Conservation (phyloP, 2,113 vertebrate genomes). For the Daboia siamensis region DNA sequence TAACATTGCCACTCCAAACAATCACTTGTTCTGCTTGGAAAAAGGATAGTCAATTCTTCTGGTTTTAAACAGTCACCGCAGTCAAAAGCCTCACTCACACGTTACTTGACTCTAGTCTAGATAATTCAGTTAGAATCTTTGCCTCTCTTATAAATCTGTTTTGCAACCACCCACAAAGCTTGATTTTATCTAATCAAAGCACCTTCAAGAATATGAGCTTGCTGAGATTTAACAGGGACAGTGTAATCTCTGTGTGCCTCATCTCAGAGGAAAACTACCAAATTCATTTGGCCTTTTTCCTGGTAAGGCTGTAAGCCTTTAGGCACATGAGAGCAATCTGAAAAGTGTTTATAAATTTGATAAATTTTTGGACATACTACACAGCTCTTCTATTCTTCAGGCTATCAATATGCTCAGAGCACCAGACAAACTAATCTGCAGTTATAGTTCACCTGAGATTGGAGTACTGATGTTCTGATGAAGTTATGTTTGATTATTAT, state of each 20-base stretch:
- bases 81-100: not conserved
- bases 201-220: not conserved
- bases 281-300: not conserved
- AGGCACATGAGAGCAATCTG: slow-evolving; percentile 18
- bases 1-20: not conserved
- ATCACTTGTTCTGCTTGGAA: not conserved
- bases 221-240: slow-evolving; percentile 15
- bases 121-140: not conserved
- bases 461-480: slow-evolving; percentile 42
- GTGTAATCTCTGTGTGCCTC: not conserved
- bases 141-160: not conserved
- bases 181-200: not conserved
- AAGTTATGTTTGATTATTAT: slow-evolving; percentile 2
- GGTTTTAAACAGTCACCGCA: not conserved
- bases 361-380: slow-evolving; percentile 28
- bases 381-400: slow-evolving; percentile 44
- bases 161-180: not conserved
- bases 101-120: not conserved
- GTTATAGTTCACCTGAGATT: slow-evolving; percentile 2
- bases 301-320: not conserved
- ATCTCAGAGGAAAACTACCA: not conserved
- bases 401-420: slow-evolving; percentile 61
- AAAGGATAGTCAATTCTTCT: not conserved
- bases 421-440: slow-evolving; percentile 42
- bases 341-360: slow-evolving; percentile 48